Conservation (phyloP, 2,113 vertebrate genomes). For the Apodemus speciosus region DNA sequence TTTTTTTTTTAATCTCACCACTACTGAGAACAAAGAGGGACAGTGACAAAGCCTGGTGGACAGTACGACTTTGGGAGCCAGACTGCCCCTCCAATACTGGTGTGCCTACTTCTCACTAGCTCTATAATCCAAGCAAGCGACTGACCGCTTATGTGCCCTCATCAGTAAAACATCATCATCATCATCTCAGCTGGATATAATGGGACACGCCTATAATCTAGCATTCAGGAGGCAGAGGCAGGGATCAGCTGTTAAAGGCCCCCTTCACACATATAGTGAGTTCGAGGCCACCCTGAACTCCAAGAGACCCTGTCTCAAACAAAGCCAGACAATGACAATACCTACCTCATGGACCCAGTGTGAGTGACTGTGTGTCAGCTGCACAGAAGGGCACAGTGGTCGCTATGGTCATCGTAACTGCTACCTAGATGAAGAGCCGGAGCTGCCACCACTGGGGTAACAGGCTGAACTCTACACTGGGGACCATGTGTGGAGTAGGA, state of each 20-base stretch:
- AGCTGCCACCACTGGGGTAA: not conserved
- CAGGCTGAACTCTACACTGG: not conserved
- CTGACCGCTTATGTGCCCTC: conserved; percentile 30
- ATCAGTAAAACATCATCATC: conserved; percentile 46
- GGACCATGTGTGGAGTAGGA: not conserved
- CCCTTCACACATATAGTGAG: not conserved
- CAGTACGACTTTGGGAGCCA: conserved; percentile 41
- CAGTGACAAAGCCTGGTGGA: not conserved
- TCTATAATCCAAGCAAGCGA: conserved; percentile 28
- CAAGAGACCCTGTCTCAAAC: not conserved
- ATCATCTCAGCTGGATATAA: not conserved
- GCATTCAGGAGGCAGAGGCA: not conserved
- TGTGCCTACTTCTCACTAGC: conserved; percentile 41
- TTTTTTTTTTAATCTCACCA: not conserved
- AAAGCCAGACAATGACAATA: not conserved
- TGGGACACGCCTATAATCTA: not conserved
- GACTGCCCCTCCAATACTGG: conserved; percentile 6
- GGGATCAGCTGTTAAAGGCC: not conserved
- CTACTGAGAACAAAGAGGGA: not conserved
- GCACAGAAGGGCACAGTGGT: not conserved
- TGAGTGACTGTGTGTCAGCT: not conserved
- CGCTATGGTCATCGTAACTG: not conserved
- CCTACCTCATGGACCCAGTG: not conserved
- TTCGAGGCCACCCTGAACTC: not conserved
- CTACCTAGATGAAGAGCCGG: not conserved